Evolutionary conservation across 2,797 vertebrate species (phyloP).

Genomic region (Meda fulgida): DNA sequence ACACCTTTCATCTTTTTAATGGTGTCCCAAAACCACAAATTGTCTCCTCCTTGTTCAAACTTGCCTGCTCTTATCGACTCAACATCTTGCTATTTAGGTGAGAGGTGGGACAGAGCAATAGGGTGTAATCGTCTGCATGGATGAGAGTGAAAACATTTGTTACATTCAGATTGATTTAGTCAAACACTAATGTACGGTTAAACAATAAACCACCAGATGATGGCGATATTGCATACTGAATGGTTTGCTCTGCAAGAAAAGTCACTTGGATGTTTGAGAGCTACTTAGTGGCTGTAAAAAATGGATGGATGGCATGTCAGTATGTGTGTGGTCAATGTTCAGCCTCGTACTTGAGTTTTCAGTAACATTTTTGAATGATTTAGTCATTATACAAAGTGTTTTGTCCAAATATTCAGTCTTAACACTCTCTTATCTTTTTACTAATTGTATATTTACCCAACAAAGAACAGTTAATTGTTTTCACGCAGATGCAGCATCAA

Average conservation of each 20-base stretch:
- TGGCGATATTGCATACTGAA: slow-evolving; percentile 53
- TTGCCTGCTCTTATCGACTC: slow-evolving; percentile 40
- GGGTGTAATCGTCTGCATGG: not conserved
- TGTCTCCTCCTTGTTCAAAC: slow-evolving; percentile 53
- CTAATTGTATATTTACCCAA: not conserved
- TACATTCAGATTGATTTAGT: not conserved
- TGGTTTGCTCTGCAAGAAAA: not conserved
- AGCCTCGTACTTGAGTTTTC: not conserved
- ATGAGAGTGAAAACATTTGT: not conserved
- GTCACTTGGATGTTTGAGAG: not conserved
- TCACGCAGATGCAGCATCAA: not conserved
- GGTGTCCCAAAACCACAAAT: slow-evolving; percentile 36
- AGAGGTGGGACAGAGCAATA: slow-evolving; percentile 9
- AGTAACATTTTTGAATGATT: not conserved
- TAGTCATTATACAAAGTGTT: not conserved
- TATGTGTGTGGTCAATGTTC: slow-evolving; percentile 22
- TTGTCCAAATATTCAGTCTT: not conserved
- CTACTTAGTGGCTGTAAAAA: slow-evolving; percentile 17
- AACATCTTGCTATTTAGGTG: slow-evolving; percentile 35
- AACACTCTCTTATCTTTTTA: not conserved
- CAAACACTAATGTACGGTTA: not conserved
- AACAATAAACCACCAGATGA: slow-evolving; percentile 18
- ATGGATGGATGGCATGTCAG: slow-evolving; percentile 10
- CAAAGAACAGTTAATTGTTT: not conserved
- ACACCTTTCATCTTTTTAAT: slow-evolving; percentile 43